Conservation (phyloP, 2,797 vertebrate species). For the Chrosomus eos region DNA sequence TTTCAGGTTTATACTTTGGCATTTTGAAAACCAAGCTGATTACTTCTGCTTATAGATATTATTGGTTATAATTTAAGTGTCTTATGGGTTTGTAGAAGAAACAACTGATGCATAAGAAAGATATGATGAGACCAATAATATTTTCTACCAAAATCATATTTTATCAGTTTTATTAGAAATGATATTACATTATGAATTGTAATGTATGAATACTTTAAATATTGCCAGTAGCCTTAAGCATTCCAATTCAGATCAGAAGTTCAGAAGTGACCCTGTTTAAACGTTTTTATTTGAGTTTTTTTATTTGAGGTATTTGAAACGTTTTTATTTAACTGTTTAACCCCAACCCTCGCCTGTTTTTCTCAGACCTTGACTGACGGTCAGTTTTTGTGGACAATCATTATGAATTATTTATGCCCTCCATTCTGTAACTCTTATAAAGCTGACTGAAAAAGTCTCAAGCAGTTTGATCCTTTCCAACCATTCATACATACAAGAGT, state of each 20-base stretch:
- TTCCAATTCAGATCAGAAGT: not conserved
- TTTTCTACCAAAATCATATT: not conserved
- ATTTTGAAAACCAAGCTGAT: slow-evolving; percentile 1
- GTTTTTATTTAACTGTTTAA: too few relatives aligned
- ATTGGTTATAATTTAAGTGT: slow-evolving; percentile 30
- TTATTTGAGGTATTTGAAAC: too few relatives aligned
- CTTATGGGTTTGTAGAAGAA: not conserved
- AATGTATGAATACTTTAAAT: not conserved
- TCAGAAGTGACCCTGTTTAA: not conserved
- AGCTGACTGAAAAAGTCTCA: slow-evolving; percentile 7
- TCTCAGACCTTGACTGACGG: not conserved
- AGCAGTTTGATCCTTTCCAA: not conserved
- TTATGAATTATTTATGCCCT: not conserved
- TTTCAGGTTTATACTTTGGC: slow-evolving; percentile 22
- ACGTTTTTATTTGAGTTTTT: not conserved
- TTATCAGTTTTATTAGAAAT: not conserved
- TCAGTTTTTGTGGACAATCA: not conserved
- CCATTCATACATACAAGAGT: not conserved
- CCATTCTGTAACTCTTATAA: not conserved
- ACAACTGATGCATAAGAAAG: not conserved
- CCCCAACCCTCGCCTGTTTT: not conserved
- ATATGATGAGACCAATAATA: not conserved
- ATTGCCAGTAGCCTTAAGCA: not conserved
- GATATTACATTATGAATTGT: not conserved
- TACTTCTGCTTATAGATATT: slow-evolving; percentile 6